These are phyloP conservation scores for Cassiopea xamachana DNA, from an alignment of 30 jellyfish, hydroid and myxozoan species.

Conservation along the genomic window DNA sequence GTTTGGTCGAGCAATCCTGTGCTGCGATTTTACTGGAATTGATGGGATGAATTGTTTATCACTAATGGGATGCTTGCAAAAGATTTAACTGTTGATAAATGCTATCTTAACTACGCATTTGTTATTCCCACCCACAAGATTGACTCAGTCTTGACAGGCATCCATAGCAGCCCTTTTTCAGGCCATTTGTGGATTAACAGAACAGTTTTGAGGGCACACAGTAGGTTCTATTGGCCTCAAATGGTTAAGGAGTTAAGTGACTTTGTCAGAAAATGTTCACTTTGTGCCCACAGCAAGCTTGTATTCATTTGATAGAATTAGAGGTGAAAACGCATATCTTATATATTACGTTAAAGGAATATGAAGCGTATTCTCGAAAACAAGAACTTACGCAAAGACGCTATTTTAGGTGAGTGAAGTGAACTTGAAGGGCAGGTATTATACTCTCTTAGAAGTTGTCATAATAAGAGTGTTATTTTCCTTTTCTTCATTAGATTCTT, in stretches of 20 bases:
- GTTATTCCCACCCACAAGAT: slow-evolving; percentile 14
- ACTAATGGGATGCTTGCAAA: slow-evolving; percentile 7
- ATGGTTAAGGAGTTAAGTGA: background rate
- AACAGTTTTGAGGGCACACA: background rate
- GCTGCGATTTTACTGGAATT: slow-evolving; percentile 22
- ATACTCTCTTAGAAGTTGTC: too few species aligned
- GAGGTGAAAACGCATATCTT: too few species aligned
- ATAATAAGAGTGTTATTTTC: too few species aligned
- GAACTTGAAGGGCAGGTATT: too few species aligned
- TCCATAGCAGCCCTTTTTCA: slow-evolving; percentile 15
- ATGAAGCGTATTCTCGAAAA: too few species aligned
- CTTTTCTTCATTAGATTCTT: too few species aligned
- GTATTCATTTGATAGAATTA: too few species aligned
- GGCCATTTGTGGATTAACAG: slow-evolving; percentile 13
- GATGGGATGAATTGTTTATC: slow-evolving; percentile 7
- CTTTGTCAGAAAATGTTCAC: background rate
- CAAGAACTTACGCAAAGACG: too few species aligned
- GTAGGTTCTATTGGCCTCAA: slow-evolving; percentile 14
- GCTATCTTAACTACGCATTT: background rate
- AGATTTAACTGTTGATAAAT: background rate
- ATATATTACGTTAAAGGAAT: too few species aligned
- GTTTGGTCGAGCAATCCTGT: slow-evolving; percentile 6
- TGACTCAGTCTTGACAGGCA: slow-evolving; percentile 10
- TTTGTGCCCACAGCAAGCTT: too few species aligned
- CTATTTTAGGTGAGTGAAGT: too few species aligned